These are phyloP conservation scores for Oegoconia quadripuncta DNA, from an alignment of 2,888 invertebrate species.

Conservation along the genomic window DNA sequence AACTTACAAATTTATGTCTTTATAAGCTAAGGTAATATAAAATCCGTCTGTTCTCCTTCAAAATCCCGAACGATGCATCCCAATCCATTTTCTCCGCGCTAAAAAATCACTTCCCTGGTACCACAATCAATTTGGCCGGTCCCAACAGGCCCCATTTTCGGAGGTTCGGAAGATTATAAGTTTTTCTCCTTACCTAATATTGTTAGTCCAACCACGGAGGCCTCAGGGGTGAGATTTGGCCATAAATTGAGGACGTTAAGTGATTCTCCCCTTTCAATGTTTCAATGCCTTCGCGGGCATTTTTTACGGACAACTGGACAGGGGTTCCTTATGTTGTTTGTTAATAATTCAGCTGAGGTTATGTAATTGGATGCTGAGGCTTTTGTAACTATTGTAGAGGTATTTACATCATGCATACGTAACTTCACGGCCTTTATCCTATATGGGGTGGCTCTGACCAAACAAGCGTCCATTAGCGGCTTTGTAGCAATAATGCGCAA, in stretches of 20 bases:
- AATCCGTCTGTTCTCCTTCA: neutral
- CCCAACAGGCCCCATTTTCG: slow-evolving; percentile 22
- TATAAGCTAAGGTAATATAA: neutral
- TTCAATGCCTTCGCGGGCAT: slow-evolving; percentile 67
- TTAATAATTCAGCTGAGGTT: slow-evolving; percentile 44
- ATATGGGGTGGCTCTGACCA: too few relatives aligned
- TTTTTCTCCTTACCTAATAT: slow-evolving; percentile 63
- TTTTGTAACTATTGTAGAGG: too few relatives aligned
- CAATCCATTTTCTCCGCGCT: neutral
- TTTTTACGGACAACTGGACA: slow-evolving; percentile 45
- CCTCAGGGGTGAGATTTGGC: slow-evolving; percentile 72
- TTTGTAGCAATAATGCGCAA: too few relatives aligned
- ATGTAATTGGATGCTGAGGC: slow-evolving; percentile 6
- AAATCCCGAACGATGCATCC: neutral
- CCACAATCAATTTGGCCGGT: slow-evolving; percentile 39
- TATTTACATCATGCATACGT: too few relatives aligned
- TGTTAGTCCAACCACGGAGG: slow-evolving; percentile 71
- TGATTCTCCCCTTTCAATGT: slow-evolving; percentile 77
- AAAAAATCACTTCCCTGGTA: slow-evolving; percentile 30
- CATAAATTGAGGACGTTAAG: slow-evolving; percentile 73
- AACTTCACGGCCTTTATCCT: too few relatives aligned
- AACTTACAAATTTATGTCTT: too few relatives aligned
- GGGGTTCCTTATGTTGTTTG: slow-evolving; percentile 32
- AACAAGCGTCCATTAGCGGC: too few relatives aligned
- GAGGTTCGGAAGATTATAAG: slow-evolving; percentile 52